These are phyloP conservation scores for Bolborhynchus lineola DNA, from an alignment of 2,113 vertebrate genomes.

Conservation along the genomic window DNA sequence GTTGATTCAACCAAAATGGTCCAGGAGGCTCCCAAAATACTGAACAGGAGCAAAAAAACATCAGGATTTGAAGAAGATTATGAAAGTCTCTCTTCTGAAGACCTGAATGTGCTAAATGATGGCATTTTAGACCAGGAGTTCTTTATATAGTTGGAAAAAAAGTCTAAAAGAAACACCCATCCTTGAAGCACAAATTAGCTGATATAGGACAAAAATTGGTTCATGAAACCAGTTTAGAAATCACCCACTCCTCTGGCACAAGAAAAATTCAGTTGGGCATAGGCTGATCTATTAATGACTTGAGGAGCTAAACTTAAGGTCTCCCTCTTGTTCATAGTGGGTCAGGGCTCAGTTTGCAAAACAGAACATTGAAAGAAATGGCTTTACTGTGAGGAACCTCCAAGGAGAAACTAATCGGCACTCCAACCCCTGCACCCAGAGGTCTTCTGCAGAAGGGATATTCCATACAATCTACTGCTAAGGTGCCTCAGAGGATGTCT, in stretches of 20 bases:
- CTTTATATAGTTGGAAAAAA: conserved; percentile 2
- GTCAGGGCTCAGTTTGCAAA: not conserved
- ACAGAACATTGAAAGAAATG: not conserved
- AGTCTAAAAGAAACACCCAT: not conserved
- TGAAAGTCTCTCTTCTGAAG: not conserved
- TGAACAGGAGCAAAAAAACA: not conserved
- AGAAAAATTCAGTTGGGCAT: not conserved
- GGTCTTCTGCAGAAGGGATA: not conserved
- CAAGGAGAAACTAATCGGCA: not conserved
- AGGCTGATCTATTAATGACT: not conserved
- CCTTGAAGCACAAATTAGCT: not conserved
- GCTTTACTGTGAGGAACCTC: not conserved
- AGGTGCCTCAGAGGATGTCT: not conserved
- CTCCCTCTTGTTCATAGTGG: not conserved
- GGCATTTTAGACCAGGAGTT: conserved; percentile 27
- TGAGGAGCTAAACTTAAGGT: not conserved
- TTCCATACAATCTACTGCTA: not conserved
- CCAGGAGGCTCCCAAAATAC: not conserved
- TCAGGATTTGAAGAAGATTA: not conserved
- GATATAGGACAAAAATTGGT: not conserved
- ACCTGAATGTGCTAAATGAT: not conserved
- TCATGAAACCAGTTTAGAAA: not conserved
- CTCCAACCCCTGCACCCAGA: not conserved
- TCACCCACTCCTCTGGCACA: not conserved
- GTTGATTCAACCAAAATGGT: not conserved